Evolutionary conservation across 2,888 invertebrate species (phyloP).

Genomic region (Ormyrus pomaceus): DNA sequence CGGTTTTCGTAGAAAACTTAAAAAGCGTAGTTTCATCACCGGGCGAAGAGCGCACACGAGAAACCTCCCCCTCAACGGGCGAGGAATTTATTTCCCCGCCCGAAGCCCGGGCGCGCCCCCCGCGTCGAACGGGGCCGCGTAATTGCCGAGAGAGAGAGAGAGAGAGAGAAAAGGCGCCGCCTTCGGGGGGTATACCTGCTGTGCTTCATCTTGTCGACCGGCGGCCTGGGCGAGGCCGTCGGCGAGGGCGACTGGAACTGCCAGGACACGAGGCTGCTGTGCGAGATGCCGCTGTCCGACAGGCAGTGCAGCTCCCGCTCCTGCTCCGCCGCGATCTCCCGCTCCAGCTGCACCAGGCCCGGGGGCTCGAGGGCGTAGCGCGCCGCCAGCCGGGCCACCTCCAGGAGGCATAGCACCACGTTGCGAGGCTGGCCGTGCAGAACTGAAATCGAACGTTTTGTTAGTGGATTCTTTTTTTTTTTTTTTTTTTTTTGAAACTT

Average conservation of each 20-base stretch:
- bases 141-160: too few relatives aligned
- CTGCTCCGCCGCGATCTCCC: constrained; percentile 90
- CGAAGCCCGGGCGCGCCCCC: too few relatives aligned
- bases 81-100: too few relatives aligned
- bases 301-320: constrained; percentile 79
- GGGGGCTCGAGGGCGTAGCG: constrained; percentile 89
- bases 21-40: too few relatives aligned
- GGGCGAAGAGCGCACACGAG: too few relatives aligned
- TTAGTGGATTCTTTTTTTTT: background rate
- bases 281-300: constrained; percentile 80
- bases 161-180: background rate
- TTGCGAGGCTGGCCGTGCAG: constrained; percentile 89
- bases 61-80: too few relatives aligned
- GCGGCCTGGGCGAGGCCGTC: constrained; percentile 72
- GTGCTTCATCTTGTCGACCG: constrained; percentile 76
- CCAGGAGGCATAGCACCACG: constrained; percentile 89
- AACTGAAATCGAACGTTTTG: constrained; percentile 76
- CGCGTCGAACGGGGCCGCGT: too few relatives aligned
- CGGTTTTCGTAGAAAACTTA: too few relatives aligned
- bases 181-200: constrained; percentile 74
- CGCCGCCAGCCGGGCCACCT: constrained; percentile 88
- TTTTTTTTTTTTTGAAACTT: background rate
- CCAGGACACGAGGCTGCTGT: constrained; percentile 81
- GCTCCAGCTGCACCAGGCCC: constrained; percentile 87
- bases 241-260: constrained; percentile 80